Evolutionary conservation across 2,113 vertebrate genomes (phyloP).

Genomic region (Dicaeum eximium): DNA sequence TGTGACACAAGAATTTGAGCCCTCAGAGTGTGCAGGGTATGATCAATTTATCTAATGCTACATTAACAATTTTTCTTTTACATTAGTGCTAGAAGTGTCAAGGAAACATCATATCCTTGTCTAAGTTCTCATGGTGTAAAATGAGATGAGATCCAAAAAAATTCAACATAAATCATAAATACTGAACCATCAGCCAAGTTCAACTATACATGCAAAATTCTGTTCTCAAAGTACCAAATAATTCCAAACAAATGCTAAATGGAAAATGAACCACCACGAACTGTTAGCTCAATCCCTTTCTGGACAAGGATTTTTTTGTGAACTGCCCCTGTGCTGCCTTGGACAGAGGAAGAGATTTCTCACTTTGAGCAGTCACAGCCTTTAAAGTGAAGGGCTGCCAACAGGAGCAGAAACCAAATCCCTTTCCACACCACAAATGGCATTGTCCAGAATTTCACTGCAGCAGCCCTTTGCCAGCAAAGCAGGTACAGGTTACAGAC

Average conservation of each 20-base stretch:
- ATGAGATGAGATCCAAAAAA: neutral
- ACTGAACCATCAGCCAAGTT: neutral
- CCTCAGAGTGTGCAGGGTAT: neutral
- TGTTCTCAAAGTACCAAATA: neutral
- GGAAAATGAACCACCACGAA: neutral
- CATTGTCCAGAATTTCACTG: neutral
- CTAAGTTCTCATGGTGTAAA: neutral
- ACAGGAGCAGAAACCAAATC: neutral
- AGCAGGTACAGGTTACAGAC: neutral
- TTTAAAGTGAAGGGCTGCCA: neutral
- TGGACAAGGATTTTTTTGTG: neutral
- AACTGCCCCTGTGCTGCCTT: neutral
- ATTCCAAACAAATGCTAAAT: neutral
- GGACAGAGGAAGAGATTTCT: neutral
- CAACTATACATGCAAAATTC: accelerated
- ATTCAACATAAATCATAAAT: neutral
- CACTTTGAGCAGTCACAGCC: neutral
- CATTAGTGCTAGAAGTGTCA: neutral
- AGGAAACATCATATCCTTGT: neutral
- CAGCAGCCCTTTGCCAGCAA: neutral
- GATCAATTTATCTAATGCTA: neutral
- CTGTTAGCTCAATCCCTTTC: neutral
- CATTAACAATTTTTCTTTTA: neutral
- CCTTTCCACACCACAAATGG: neutral
- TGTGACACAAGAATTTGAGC: neutral